phyloP scores from a whole-genome alignment of 2,888 invertebrate species.

The Xanthorhoe spadicearia region DNA sequence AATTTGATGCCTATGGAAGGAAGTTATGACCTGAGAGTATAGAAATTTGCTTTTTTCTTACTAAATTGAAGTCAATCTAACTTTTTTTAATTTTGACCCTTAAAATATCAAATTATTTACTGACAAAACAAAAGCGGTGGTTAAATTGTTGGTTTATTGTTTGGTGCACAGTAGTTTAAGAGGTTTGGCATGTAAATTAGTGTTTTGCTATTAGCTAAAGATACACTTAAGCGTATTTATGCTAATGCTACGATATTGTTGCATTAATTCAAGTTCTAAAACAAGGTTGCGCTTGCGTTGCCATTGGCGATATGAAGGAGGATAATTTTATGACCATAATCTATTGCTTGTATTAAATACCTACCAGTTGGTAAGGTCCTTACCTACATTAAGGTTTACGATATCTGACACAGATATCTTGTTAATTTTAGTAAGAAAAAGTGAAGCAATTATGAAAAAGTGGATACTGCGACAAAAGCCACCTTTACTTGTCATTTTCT shows the following conservation, averaged over 20 bases:
- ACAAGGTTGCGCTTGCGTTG: slow-evolving; percentile 37
- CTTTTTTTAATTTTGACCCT: no score
- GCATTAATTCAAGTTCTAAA: slow-evolving; percentile 40
- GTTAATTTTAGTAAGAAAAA: neutral
- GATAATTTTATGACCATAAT: slow-evolving; percentile 40
- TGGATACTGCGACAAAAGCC: no score
- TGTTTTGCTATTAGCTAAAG: slow-evolving; percentile 36
- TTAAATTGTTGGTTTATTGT: neutral
- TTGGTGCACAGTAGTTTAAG: slow-evolving; percentile 24
- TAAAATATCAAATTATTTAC: no score
- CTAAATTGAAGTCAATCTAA: no score
- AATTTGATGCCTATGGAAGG: no score
- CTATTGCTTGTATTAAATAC: neutral
- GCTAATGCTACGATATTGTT: slow-evolving; percentile 38
- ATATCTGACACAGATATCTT: neutral
- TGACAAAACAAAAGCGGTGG: neutral
- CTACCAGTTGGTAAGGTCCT: neutral
- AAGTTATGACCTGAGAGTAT: no score
- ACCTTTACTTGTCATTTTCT: no score
- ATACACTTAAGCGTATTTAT: slow-evolving; percentile 36
- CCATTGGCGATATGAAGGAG: slow-evolving; percentile 32
- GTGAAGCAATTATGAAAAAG: neutral
- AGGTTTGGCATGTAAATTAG: slow-evolving; percentile 38
- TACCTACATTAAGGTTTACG: slow-evolving; percentile 7
- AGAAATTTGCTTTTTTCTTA: no score